These are phyloP conservation scores for Lypha dubia DNA, from an alignment of 2,888 invertebrate species.

Conservation along the genomic window DNA sequence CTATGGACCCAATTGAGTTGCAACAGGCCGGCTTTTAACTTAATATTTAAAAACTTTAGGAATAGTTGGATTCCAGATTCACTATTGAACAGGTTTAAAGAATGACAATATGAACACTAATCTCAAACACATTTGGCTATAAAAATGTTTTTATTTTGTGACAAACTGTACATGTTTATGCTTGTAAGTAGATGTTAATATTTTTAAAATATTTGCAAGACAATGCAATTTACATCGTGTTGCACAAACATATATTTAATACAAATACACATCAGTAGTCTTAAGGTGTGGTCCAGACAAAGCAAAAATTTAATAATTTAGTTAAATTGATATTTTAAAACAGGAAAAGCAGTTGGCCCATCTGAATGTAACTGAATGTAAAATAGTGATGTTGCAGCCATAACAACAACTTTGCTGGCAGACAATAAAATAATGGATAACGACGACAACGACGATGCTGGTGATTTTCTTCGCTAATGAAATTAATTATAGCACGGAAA, in stretches of 20 bases:
- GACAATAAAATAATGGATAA: conserved; percentile 30
- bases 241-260: conserved; percentile 58
- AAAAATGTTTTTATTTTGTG: not conserved
- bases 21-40: too few relatives aligned
- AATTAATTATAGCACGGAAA: conserved; percentile 69
- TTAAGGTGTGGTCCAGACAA: not conserved
- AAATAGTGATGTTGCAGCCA: conserved; percentile 3
- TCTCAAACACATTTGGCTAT: too few relatives aligned
- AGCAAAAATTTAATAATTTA: not conserved
- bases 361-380: not conserved
- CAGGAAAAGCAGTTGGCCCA: not conserved
- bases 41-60: too few relatives aligned
- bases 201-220: conserved; percentile 5
- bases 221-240: conserved; percentile 63
- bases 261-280: not conserved
- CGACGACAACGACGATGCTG: conserved; percentile 43
- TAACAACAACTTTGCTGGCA: conserved; percentile 13
- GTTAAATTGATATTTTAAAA: too few relatives aligned
- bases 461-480: conserved; percentile 70
- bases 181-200: not conserved
- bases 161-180: conserved; percentile 8
- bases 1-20: too few relatives aligned
- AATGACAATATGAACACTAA: too few relatives aligned
- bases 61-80: too few relatives aligned
- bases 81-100: too few relatives aligned